Conservation (phyloP, 2,797 vertebrate genomes). For the Scolopax rusticola region DNA sequence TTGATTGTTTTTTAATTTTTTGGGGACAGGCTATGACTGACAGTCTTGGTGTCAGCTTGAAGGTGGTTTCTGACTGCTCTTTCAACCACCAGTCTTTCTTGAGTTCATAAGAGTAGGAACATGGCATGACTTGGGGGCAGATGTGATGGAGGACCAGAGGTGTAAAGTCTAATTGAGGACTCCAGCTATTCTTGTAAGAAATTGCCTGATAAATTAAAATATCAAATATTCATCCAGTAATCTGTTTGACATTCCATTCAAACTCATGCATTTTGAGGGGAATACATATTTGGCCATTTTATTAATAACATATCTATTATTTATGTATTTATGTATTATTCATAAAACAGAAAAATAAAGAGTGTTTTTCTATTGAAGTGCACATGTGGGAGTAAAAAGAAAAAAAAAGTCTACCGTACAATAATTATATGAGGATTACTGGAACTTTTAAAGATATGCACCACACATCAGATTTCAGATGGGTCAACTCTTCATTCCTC, state of each 20-base stretch:
- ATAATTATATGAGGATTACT: neutral
- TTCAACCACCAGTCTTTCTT: rapidly evolving
- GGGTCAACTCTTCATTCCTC: neutral
- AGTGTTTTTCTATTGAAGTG: neutral
- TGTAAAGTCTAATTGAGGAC: neutral
- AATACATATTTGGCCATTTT: neutral
- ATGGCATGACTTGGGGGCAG: neutral
- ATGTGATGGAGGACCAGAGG: neutral
- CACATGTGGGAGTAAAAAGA: neutral
- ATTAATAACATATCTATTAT: constrained; percentile 57
- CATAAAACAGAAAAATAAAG: constrained; percentile 50
- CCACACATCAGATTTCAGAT: neutral
- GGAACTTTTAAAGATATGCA: neutral
- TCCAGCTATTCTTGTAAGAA: neutral
- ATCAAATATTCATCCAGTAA: constrained; percentile 61
- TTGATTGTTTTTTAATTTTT: neutral
- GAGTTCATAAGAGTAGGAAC: neutral
- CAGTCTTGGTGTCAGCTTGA: rapidly evolving
- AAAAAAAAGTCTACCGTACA: neutral
- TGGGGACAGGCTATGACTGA: neutral
- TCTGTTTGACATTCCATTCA: constrained; percentile 36
- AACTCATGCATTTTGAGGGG: constrained; percentile 20
- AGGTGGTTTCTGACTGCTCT: neutral
- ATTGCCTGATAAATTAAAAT: constrained; percentile 38
- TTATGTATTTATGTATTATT: constrained; percentile 53